Base-by-base conservation (phyloP, 2,888 invertebrate species). In the Tachina fera region DNA sequence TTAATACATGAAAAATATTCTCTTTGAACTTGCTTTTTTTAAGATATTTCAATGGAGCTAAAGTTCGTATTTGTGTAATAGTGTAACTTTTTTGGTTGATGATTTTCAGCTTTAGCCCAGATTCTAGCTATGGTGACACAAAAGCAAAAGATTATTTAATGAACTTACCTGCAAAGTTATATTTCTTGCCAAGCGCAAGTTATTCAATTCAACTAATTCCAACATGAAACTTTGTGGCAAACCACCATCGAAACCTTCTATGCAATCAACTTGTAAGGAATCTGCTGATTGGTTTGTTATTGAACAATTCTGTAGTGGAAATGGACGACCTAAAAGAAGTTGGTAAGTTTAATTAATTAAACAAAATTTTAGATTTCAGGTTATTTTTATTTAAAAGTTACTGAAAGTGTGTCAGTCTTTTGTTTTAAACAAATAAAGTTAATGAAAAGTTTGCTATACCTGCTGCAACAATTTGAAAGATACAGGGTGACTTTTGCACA, bases 211-310 rank as follows among this genome's bases (percentile, higher is more conserved):
- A 71, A 96, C 94, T 74, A 97, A 93, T 91, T 97, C 96, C 95
- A 97, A 95, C 87, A 97, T 94, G 93, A 97, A 97, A 89, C 95
- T 96, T 93, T 97, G 97, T 5, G 97, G 97, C 65, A 97, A 94
- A 11, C 97, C 97, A 63, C 97, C 97, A 90, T 97, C 97, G 92
- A 97, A 97, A 89, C 97, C 96, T 93, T 97, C 97, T 76, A 96
- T 94, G 92, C 98, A 98, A 88, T 97, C 97, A 68, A 98, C 96
- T 92, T 96, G 95, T 82, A 98, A 91, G 0, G 97, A 96, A 91
- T 97, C 97, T 87, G 95, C 94, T 78, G 97, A 97, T 92, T 97
- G 97, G 93, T 98, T 98, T 78, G 96, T 95, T 47, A 97, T 95
- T n/a, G 96, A 95, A 92, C 98, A 98, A 93, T 98, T 98, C 91